Evolutionary conservation across 2,797 vertebrate species (phyloP).

Genomic region (Helicolenus hilgendorfi): DNA sequence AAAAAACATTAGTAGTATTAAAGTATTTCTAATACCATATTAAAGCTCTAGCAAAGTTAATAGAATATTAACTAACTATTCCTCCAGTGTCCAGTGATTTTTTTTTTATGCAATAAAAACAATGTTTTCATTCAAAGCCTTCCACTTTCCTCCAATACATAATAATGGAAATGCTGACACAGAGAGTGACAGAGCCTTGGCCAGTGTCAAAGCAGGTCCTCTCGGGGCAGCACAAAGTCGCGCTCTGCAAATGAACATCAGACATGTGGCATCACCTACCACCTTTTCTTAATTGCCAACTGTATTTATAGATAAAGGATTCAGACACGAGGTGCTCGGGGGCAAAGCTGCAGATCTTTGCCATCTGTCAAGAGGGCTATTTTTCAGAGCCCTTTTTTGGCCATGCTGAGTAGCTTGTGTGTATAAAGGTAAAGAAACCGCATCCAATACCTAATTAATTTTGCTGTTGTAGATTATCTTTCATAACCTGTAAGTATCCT

Average conservation of each 20-base stretch:
- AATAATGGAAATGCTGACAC: background rate
- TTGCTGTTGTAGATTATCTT: background rate
- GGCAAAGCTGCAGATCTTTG: conserved; percentile 20
- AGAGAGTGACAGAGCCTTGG: conserved; percentile 1
- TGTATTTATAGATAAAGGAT: conserved; percentile 62
- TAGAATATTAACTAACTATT: background rate
- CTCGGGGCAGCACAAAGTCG: conserved; percentile 19
- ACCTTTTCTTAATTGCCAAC: conserved; percentile 46
- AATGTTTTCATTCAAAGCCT: background rate
- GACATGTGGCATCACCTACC: conserved; percentile 30
- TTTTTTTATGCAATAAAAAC: background rate
- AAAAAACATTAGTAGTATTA: background rate
- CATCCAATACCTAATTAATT: background rate
- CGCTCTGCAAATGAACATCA: conserved; percentile 49
- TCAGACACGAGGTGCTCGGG: background rate
- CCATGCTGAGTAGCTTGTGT: background rate
- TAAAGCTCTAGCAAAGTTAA: background rate
- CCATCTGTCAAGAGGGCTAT: conserved; percentile 10
- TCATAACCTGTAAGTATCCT: background rate
- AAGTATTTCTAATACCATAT: background rate
- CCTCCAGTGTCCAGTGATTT: background rate
- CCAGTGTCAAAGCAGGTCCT: conserved; percentile 35
- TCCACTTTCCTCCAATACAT: background rate
- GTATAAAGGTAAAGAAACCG: background rate
- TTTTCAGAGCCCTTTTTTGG: background rate